Conservation (phyloP, 2,113 vertebrate genomes). For the Uropsilus gracilis region DNA sequence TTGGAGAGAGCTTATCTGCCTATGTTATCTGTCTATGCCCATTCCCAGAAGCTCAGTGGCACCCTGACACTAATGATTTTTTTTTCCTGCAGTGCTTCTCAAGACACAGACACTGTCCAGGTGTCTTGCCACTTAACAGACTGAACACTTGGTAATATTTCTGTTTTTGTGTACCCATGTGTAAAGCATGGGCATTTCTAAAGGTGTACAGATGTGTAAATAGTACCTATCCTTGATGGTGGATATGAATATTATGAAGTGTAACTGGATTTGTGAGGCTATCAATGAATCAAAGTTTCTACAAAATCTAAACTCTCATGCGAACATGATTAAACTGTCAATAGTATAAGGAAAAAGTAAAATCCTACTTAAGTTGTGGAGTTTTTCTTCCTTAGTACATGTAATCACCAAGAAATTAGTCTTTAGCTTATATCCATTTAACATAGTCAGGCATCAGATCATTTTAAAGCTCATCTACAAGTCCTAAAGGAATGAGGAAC, state of each 20-base stretch:
- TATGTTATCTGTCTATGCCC: too few species aligned
- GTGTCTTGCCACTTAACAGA: too few species aligned
- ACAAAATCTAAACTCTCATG: slow-evolving; percentile 23
- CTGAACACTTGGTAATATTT: neutral
- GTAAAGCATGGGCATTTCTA: neutral
- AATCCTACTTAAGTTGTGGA: neutral
- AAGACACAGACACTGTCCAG: too few species aligned
- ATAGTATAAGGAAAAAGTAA: neutral
- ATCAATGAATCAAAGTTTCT: neutral
- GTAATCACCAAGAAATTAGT: slow-evolving; percentile 21
- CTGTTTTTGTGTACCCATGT: neutral
- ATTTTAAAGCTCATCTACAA: neutral
- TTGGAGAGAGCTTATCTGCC: too few species aligned
- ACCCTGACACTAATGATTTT: too few species aligned
- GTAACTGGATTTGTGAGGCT: slow-evolving; percentile 4
- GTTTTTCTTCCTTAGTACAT: neutral
- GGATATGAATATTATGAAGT: slow-evolving; percentile 22
- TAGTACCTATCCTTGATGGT: slow-evolving; percentile 26
- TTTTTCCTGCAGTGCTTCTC: too few species aligned
- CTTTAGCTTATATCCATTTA: neutral
- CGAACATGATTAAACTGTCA: slow-evolving; percentile 33
- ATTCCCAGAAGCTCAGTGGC: too few species aligned
- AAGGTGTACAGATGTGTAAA: neutral
- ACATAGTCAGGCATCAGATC: neutral
- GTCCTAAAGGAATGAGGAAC: slow-evolving; percentile 3